Percentiles rank a stretch among this genome's conserved stretches.
Evolutionary conservation across 2,113 vertebrate species (phyloP).

Genomic region (Acanthochromis polyacanthus): DNA sequence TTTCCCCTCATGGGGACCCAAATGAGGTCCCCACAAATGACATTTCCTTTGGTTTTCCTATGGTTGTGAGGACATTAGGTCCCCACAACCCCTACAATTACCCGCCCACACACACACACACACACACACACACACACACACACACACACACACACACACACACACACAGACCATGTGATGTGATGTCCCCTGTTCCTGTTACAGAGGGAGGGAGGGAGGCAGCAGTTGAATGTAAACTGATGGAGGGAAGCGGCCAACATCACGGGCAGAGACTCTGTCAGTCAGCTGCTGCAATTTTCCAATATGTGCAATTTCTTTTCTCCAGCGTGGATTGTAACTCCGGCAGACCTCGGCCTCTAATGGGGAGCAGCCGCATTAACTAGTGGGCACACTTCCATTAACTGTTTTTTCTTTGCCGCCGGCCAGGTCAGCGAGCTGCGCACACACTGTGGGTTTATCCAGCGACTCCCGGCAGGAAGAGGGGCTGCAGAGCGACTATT

Average conservation of each 20-base stretch:
- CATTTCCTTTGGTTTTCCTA: too few relatives aligned
- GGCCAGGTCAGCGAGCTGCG: slow-evolving; percentile 70
- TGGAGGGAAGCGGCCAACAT: slow-evolving; percentile 44
- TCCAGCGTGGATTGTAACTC: slow-evolving; percentile 39
- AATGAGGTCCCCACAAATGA: too few relatives aligned
- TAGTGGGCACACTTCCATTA: slow-evolving; percentile 50
- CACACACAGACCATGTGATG: slow-evolving; percentile 73
- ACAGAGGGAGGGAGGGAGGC: slow-evolving; percentile 64
- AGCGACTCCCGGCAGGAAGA: slow-evolving; percentile 27
- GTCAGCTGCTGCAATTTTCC: slow-evolving; percentile 17
- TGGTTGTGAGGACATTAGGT: too few relatives aligned
- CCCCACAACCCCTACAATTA: too few relatives aligned
- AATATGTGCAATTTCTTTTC: slow-evolving; percentile 20
- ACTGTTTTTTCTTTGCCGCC: slow-evolving; percentile 58
- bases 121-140: not conserved
- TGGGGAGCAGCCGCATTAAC: slow-evolving; percentile 49
- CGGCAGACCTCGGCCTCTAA: slow-evolving; percentile 35
- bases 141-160: slow-evolving; percentile 26
- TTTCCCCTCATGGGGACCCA: too few relatives aligned
- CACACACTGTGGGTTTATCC: slow-evolving; percentile 41
- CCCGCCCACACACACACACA: too few relatives aligned
- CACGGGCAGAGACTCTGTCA: slow-evolving; percentile 27
- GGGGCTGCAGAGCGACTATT: slow-evolving; percentile 9
- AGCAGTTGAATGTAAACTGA: slow-evolving; percentile 69
- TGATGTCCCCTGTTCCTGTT: slow-evolving; percentile 73